Evolutionary conservation across 1,140 invertebrate genomes (phyloP).

Genomic region (Berghia stephanieae): DNA sequence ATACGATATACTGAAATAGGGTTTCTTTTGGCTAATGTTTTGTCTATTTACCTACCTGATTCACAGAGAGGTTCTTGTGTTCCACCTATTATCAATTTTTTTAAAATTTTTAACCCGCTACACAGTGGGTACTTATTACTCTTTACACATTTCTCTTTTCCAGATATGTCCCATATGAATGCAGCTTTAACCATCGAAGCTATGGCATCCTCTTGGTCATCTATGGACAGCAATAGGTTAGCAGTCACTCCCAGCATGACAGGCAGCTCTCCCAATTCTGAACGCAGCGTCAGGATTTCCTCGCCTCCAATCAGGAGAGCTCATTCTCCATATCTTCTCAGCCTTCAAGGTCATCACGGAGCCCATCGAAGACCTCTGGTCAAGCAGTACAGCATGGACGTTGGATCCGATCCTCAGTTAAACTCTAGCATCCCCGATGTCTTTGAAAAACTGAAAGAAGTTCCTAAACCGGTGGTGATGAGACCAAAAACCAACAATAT

Average conservation of each 20-base stretch:
- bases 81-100: neutral
- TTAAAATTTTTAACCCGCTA: too few relatives aligned
- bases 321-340: slow-evolving; percentile 33
- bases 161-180: slow-evolving; percentile 24
- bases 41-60: too few relatives aligned
- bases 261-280: slow-evolving; percentile 28
- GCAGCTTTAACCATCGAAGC: slow-evolving; percentile 26
- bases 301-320: slow-evolving; percentile 39
- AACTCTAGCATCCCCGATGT: slow-evolving; percentile 44
- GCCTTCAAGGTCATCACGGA: slow-evolving; percentile 20
- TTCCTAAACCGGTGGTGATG: slow-evolving; percentile 13
- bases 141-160: too few relatives aligned
- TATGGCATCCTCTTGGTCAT: slow-evolving; percentile 30
- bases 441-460: slow-evolving; percentile 34
- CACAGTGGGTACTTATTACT: too few relatives aligned
- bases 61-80: too few relatives aligned
- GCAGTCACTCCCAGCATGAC: slow-evolving; percentile 28
- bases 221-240: slow-evolving; percentile 28
- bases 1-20: too few relatives aligned
- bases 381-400: slow-evolving; percentile 47
- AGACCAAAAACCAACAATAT: slow-evolving; percentile 35
- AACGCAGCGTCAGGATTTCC: slow-evolving; percentile 32
- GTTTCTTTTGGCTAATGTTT: too few relatives aligned
- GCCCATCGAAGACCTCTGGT: slow-evolving; percentile 35
- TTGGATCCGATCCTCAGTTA: slow-evolving; percentile 39